Conservation (phyloP, 2,113 vertebrate genomes). For the Alces alces region DNA sequence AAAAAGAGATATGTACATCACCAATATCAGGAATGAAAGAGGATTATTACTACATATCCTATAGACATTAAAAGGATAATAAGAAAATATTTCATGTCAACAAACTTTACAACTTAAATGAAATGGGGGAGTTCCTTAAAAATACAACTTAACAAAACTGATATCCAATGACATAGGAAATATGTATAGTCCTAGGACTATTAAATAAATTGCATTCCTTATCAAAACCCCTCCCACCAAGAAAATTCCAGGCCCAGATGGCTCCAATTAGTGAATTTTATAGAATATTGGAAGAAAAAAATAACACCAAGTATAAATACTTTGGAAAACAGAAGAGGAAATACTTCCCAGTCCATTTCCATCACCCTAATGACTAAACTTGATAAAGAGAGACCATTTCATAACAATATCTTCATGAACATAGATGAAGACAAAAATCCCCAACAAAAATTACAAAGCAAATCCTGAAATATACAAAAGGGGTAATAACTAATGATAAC, state of each 20-base stretch:
- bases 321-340: neutral
- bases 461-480: neutral
- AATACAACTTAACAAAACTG: neutral
- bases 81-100: neutral
- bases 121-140: neutral
- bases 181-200: neutral
- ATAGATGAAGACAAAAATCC: neutral
- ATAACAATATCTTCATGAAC: neutral
- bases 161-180: neutral
- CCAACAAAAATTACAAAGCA: neutral
- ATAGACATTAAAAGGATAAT: neutral
- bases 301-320: neutral
- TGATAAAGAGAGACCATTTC: neutral
- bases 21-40: neutral
- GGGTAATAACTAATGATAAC: neutral
- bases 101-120: neutral
- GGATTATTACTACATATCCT: neutral
- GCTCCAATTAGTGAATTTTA: neutral
- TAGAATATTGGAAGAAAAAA: neutral
- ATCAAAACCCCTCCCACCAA: neutral
- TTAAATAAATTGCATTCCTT: neutral
- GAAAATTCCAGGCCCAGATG: neutral
- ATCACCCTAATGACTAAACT: neutral
- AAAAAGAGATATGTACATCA: neutral
- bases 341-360: neutral